phyloP scores from a whole-genome alignment of 92 coral and sea anemone species.

The Diadumene lineata region DNA sequence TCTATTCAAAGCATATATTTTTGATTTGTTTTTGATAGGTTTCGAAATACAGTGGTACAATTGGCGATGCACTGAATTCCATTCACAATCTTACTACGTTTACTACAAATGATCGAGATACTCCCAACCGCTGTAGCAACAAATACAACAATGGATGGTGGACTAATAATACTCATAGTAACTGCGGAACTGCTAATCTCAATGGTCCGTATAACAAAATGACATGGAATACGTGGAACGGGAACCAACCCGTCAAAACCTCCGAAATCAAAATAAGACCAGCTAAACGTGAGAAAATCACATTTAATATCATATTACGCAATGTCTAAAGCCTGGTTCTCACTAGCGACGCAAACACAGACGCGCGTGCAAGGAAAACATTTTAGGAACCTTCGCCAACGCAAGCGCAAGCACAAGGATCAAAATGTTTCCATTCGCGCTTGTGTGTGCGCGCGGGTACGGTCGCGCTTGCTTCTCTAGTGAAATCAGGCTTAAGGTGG shows the following conservation, averaged over 20 bases:
- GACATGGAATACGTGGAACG: slow-evolving; percentile 25
- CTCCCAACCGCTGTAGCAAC: slow-evolving; percentile 1
- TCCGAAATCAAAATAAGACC: slow-evolving; percentile 28
- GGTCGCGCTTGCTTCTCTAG: no score
- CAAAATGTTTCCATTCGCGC: no score
- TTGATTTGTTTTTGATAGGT: slow-evolving; percentile 9
- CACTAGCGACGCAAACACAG: no score
- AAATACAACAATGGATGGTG: slow-evolving; percentile 24
- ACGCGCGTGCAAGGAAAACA: no score
- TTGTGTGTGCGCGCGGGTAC: no score
- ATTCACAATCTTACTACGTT: slow-evolving; percentile 8
- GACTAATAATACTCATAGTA: slow-evolving; percentile 4
- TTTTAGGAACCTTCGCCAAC: no score
- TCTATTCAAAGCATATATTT: no score
- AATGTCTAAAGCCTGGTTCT: no score
- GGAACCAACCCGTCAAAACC: slow-evolving; percentile 1
- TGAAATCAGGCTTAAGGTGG: no score
- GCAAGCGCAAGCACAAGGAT: no score
- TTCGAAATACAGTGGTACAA: slow-evolving; percentile 7
- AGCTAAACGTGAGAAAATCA: slow-evolving; percentile 12
- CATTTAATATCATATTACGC: no score
- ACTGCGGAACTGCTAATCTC: slow-evolving; percentile 18
- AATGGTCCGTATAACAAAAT: slow-evolving; percentile 31
- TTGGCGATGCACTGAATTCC: slow-evolving; percentile 25
- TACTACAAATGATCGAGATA: slow-evolving; percentile 33